A percentile compares a stretch with the other conserved stretches of the same genome.
These are phyloP conservation scores for Thysanoteuthis rhombus DNA, from an alignment of 2,888 invertebrate species.

Conservation along the genomic window DNA sequence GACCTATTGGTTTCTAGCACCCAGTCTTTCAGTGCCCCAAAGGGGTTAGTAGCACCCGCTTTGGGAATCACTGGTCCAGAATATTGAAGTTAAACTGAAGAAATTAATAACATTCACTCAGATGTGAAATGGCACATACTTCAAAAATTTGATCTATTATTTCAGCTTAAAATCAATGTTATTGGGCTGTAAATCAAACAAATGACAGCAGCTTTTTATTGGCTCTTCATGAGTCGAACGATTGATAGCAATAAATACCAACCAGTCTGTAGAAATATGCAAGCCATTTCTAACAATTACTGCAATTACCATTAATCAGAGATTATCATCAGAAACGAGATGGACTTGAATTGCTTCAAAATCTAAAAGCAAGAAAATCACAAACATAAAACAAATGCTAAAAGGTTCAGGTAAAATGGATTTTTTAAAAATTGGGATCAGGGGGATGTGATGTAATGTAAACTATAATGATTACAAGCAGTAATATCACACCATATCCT, in stretches of 20 bases:
- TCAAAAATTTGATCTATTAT: not conserved
- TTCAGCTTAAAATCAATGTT: not conserved
- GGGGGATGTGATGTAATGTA: no score
- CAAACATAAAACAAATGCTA: not conserved
- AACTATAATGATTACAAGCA: no score
- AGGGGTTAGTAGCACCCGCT: no score
- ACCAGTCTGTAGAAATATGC: not conserved
- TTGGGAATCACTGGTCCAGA: no score
- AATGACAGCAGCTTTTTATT: not conserved
- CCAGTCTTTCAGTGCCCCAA: no score
- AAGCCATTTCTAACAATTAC: not conserved
- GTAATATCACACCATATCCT: no score
- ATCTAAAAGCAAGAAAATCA: not conserved
- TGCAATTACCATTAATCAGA: not conserved
- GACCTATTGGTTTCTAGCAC: no score
- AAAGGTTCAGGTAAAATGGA: no score
- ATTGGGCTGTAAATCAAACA: not conserved
- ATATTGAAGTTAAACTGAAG: not conserved
- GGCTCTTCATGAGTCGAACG: not conserved
- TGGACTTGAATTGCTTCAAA: not conserved
- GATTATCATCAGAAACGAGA: not conserved
- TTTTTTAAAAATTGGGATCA: no score
- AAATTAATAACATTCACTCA: not conserved
- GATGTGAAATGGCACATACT: not conserved
- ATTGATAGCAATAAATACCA: not conserved